Evolutionary conservation across 1,140 invertebrate species (phyloP).

Genomic region (Eubasilissa regina): DNA sequence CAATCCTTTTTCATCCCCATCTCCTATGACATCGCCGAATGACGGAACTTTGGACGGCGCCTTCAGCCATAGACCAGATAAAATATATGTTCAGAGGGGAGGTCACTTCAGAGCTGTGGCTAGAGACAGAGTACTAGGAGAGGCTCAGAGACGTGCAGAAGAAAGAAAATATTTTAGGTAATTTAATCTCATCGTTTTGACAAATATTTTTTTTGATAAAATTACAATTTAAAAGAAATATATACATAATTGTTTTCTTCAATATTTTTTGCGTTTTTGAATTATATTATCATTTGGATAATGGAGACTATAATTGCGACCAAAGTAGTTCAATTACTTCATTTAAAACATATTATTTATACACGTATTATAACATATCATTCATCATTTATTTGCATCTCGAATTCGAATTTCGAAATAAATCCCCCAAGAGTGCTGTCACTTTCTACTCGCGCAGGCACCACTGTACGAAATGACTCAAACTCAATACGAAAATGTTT

Average conservation of each 20-base stretch:
- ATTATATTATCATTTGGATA: no score
- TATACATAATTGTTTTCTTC: neutral
- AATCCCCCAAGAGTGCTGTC: no score
- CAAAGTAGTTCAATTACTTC: no score
- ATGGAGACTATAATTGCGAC: no score
- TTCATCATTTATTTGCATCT: no score
- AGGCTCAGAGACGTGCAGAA: constrained; percentile 66
- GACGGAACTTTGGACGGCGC: constrained; percentile 66
- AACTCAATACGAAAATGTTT: no score
- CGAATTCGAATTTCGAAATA: no score
- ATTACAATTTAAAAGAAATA: neutral
- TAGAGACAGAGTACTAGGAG: constrained; percentile 67
- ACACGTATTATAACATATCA: no score
- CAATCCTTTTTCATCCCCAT: constrained; percentile 72
- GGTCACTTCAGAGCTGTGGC: constrained; percentile 69
- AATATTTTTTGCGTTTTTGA: neutral
- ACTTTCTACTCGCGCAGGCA: no score
- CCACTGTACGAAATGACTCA: no score
- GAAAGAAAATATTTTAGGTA: constrained; percentile 70
- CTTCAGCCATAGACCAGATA: constrained; percentile 66
- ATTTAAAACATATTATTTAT: no score
- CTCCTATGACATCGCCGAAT: constrained; percentile 70
- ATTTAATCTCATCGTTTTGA: neutral
- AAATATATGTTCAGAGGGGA: constrained; percentile 71
- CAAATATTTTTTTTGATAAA: neutral